Evolutionary conservation across 1,140 invertebrate genomes (phyloP).

Genomic region (Drosophila hydei): DNA sequence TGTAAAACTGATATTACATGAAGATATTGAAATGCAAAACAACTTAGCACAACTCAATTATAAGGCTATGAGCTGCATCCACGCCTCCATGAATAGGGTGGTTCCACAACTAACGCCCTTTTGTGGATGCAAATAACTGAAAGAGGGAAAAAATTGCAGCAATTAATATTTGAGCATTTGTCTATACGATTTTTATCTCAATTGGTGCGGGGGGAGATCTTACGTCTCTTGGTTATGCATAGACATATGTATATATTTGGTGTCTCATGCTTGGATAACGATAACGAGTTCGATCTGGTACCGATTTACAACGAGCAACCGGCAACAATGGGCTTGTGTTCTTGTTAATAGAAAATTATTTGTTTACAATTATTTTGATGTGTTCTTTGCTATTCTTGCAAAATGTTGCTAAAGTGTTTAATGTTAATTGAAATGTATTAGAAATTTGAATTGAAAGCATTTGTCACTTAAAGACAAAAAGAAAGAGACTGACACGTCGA

Average conservation of each 20-base stretch:
- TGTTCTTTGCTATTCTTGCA: conserved; percentile 23
- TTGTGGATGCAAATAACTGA: conserved; percentile 52
- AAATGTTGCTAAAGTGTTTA: conserved; percentile 48
- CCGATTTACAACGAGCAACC: conserved; percentile 57
- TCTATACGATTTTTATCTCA: conserved; percentile 61
- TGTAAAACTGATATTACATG: too few species aligned
- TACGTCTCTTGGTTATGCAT: conserved; percentile 27
- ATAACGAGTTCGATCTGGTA: conserved; percentile 78
- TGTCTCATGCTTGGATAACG: conserved; percentile 65
- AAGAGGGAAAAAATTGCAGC: conserved; percentile 48
- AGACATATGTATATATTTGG: conserved; percentile 22
- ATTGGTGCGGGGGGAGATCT: conserved; percentile 23
- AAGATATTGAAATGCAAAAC: too few species aligned
- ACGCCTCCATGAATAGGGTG: not conserved
- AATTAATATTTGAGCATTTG: conserved; percentile 54
- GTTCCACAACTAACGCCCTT: conserved; percentile 38
- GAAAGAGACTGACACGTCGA: not conserved
- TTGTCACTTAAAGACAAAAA: conserved; percentile 24
- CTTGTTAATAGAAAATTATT: conserved; percentile 78
- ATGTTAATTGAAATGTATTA: conserved; percentile 73
- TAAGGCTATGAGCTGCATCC: conserved; percentile 20
- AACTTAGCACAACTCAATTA: conserved; percentile 42
- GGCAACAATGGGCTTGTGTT: conserved; percentile 25
- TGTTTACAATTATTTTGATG: conserved; percentile 64
- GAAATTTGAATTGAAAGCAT: conserved; percentile 53